phyloP scores from a whole-genome alignment of 2,113 vertebrate species.

The Melanerpes aurifrons region DNA sequence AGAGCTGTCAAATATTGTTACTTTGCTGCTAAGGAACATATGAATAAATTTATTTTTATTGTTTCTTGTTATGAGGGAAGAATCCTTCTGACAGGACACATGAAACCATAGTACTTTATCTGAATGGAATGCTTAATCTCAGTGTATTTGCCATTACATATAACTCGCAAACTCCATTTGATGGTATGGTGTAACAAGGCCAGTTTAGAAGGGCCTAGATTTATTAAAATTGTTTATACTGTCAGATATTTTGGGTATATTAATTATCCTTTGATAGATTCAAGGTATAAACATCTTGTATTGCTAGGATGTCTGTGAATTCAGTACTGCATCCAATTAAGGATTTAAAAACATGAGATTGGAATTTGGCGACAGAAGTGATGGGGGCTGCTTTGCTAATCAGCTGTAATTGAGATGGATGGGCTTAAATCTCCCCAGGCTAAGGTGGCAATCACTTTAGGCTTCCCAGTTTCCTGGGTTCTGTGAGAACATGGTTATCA shows the following conservation, averaged over 20 bases:
- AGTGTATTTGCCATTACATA: neutral
- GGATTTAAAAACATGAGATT: neutral
- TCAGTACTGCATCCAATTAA: neutral
- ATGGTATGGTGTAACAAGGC: neutral
- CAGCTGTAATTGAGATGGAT: accelerated
- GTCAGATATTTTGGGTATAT: neutral
- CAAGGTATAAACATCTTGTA: neutral
- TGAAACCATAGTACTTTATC: neutral
- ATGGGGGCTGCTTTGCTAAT: accelerated
- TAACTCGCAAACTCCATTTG: neutral
- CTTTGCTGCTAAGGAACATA: neutral
- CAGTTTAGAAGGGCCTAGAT: neutral
- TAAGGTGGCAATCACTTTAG: neutral
- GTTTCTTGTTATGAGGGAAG: neutral
- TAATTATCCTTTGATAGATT: neutral
- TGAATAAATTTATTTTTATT: neutral
- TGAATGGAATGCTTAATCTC: neutral
- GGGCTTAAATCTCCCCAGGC: neutral
- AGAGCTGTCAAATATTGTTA: neutral
- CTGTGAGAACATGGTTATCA: accelerated
- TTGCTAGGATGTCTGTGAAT: neutral
- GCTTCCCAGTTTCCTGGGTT: neutral
- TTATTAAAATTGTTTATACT: neutral
- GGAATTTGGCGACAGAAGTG: neutral
- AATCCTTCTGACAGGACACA: neutral